Evolutionary conservation across 37 sponge, comb jelly and placozoan species (phyloP).

Genomic region (Chondrosia reniformis): DNA sequence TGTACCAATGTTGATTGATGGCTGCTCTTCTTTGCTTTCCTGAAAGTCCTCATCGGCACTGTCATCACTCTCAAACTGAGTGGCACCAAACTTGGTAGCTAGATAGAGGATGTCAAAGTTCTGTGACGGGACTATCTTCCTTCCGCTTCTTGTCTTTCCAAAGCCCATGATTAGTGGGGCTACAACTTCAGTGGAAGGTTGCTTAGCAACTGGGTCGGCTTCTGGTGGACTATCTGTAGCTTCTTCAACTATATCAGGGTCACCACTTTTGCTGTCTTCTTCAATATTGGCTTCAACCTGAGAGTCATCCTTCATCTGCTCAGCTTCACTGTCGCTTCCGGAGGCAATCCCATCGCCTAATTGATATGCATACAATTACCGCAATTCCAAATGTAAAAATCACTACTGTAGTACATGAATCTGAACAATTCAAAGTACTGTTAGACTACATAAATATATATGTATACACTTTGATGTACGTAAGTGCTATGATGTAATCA

Average conservation of each 20-base stretch:
- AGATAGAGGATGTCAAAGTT: conserved; percentile 26
- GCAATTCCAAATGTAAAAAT: no score
- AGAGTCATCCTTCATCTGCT: not conserved
- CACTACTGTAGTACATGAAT: no score
- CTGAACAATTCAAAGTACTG: no score
- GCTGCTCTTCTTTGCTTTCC: not conserved
- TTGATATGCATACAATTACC: no score
- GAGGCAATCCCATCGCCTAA: no score
- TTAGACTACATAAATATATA: no score
- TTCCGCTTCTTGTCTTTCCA: conserved; percentile 14
- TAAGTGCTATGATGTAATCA: no score
- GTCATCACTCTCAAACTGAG: not conserved
- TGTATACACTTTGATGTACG: no score
- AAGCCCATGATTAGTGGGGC: conserved; percentile 25
- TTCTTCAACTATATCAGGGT: not conserved
- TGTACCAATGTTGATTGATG: not conserved
- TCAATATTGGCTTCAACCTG: not conserved
- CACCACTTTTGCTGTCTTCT: not conserved
- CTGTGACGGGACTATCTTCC: conserved; percentile 13
- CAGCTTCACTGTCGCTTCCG: not conserved
- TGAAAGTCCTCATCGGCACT: conserved; percentile 16
- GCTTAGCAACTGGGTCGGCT: not conserved
- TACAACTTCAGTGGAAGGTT: not conserved
- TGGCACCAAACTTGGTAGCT: conserved; percentile 16
- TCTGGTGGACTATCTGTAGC: not conserved